Conservation (phyloP, 2,888 invertebrate genomes). For the Himalopsyche anomala region DNA sequence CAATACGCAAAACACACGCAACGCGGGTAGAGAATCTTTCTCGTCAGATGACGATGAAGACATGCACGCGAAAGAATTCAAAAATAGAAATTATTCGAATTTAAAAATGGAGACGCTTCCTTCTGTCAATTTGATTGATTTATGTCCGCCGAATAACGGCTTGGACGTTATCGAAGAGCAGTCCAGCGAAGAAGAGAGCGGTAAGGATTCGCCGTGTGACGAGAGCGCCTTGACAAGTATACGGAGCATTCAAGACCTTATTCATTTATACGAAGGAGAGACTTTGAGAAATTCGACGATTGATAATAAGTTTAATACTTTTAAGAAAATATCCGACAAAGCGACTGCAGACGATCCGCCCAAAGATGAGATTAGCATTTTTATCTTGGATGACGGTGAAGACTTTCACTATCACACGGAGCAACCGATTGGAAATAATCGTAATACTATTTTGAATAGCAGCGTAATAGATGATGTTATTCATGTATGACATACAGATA, state of each 20-base stretch:
- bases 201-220: constrained; percentile 32
- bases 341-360: not conserved
- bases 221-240: constrained; percentile 19
- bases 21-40: constrained; percentile 13
- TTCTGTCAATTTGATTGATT: constrained; percentile 52
- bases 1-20: not conserved
- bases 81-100: constrained; percentile 6
- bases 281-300: not conserved
- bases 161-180: constrained; percentile 62
- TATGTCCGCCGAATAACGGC: constrained; percentile 22
- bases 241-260: constrained; percentile 61
- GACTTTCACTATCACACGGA: constrained; percentile 39
- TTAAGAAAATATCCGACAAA: not conserved
- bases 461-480: not conserved
- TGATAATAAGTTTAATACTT: constrained; percentile 29
- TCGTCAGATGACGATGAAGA: constrained; percentile 56
- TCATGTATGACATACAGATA: not conserved
- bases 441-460: not conserved
- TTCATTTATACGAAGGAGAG: constrained; percentile 59
- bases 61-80: not conserved
- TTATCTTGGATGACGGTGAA: constrained; percentile 59
- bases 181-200: constrained; percentile 57
- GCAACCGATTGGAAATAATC: not conserved
- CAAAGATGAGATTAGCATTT: constrained; percentile 58
- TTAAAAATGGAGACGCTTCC: constrained; percentile 50